phyloP scores from a whole-genome alignment of 92 coral and sea anemone genomes.

The Diadumene lineata region DNA sequence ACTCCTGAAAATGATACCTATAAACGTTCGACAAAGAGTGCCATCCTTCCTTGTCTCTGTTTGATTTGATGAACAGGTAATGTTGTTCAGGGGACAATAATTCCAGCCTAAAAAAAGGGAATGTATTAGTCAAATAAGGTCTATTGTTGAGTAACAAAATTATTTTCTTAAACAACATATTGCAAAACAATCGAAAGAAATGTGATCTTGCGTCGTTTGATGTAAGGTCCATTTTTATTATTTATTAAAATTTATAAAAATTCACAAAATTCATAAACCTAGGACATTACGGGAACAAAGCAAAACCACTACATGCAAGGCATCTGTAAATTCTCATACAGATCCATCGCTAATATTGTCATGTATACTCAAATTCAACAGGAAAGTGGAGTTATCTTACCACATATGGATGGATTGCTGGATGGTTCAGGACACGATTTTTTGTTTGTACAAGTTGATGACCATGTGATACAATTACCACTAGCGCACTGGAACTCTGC shows the following conservation, averaged over 20 bases:
- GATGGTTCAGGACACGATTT: not conserved
- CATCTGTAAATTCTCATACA: too few relatives aligned
- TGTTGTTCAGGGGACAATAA: conserved; percentile 15
- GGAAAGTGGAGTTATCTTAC: not conserved
- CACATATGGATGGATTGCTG: conserved; percentile 15
- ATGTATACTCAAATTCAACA: not conserved
- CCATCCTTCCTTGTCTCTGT: not conserved
- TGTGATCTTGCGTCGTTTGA: too few relatives aligned
- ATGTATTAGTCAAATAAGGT: too few relatives aligned
- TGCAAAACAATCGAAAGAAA: too few relatives aligned
- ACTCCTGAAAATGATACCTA: not conserved
- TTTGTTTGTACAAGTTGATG: conserved; percentile 4
- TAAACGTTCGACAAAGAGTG: conserved; percentile 11
- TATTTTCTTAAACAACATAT: too few relatives aligned
- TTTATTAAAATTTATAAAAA: too few relatives aligned
- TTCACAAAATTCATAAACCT: too few relatives aligned
- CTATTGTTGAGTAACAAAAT: too few relatives aligned
- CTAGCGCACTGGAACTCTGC: conserved; percentile 8
- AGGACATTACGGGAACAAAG: too few relatives aligned
- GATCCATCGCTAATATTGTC: too few relatives aligned
- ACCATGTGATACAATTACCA: conserved; percentile 10
- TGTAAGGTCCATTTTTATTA: too few relatives aligned
- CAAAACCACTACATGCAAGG: too few relatives aligned
- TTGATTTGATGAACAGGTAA: conserved; percentile 6
- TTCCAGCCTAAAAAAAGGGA: not conserved